Base-by-base conservation (phyloP, 2,888 invertebrate species). In the Agrochola lychnidis region DNA sequence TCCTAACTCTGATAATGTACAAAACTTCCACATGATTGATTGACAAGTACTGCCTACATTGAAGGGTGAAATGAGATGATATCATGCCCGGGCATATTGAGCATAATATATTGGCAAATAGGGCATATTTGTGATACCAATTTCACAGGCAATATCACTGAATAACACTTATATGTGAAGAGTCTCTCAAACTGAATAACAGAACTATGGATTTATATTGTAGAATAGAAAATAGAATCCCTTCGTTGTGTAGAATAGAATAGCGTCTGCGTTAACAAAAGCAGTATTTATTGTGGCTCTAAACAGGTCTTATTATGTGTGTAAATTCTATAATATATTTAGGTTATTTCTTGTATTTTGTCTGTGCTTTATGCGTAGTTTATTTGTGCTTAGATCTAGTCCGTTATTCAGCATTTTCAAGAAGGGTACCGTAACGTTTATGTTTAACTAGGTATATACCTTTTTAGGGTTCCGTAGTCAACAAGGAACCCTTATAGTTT, bases 131-230 rank as follows among this genome's bases (percentile, higher is more conserved):
- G 81, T 84, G 70, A 68, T 84, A 84, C 88, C 93, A 93, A 93
- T 93, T 93, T 93, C 92, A 92, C 92, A 91, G 91, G 92, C 90
- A 92, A 94, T 93, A 93, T 91, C 92, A 91, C 92, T 90, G 92
- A 93, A 93, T 94, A 91, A 84, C 82, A 82, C 87, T 86, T 67
- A 62, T 53, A 76, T 75, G 79, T 78, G 84, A 89, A 88, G 87
- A 85, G 85, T 73, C 78, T 72, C 84, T 89, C 67, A 68, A 79
- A 79, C 73, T 73, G 77, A 78, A 79, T 84, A 74, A 67, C 64
- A 62, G 63, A 68, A 68, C 73, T 83, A 80, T 79, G 80, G 74
- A 73, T 75, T 77, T 82, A 78, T 83, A 79, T 76, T 78, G 63
- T 77, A 69, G 83, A 82, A 62, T 81, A 61, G 81, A 61, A 74